phyloP scores from a whole-genome alignment of 1,140 invertebrate genomes.

The Hylaeus anthracinus region DNA sequence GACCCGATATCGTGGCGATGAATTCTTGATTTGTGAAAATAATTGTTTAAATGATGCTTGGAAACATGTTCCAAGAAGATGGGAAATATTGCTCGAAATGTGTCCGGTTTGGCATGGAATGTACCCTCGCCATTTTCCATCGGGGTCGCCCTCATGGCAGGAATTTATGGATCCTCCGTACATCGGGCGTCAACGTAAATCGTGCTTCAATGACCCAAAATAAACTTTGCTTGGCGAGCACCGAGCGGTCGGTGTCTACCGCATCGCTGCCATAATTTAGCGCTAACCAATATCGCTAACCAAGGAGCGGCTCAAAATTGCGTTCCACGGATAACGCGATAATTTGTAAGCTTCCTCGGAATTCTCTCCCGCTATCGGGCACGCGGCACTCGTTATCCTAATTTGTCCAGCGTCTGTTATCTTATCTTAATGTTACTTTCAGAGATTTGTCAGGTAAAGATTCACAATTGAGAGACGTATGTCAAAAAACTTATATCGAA shows the following conservation, averaged over 20 bases:
- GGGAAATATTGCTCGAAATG: no score
- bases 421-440: not conserved
- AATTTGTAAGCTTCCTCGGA: constrained; percentile 15
- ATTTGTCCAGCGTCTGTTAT: not conserved
- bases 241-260: constrained; percentile 28
- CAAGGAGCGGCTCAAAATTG: constrained; percentile 25
- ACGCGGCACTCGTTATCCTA: not conserved
- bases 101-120: no score
- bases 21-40: no score
- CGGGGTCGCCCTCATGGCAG: not conserved
- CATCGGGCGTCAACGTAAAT: constrained; percentile 32
- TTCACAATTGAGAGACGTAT: no score
- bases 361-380: constrained; percentile 4
- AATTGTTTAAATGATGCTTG: no score
- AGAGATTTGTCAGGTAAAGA: no score
- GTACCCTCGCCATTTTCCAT: no score
- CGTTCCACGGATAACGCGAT: constrained; percentile 30
- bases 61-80: no score
- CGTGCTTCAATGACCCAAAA: constrained; percentile 32
- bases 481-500: no score
- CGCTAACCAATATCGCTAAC: constrained; percentile 31
- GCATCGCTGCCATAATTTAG: constrained; percentile 37
- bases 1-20: no score
- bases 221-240: constrained; percentile 15
- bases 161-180: constrained; percentile 30